A percentile compares a stretch with the other conserved stretches of the same genome.
Evolutionary conservation across 2,888 invertebrate species (phyloP).

Genomic region (Scaptomyza flava): DNA sequence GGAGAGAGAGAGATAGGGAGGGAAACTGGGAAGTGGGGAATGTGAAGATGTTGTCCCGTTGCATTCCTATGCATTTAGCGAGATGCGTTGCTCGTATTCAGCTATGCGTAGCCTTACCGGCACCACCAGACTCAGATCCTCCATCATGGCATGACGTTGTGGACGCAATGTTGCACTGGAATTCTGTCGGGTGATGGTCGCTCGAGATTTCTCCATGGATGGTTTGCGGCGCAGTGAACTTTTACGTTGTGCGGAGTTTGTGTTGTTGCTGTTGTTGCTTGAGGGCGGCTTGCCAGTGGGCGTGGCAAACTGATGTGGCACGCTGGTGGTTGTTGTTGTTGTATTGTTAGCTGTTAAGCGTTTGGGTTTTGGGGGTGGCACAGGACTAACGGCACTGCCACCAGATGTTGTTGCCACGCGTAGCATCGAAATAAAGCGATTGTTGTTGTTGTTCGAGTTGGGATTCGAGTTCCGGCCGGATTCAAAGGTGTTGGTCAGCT

Average conservation of each 20-base stretch:
- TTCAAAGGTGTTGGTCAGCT: constrained; percentile 67
- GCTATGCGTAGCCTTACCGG: constrained; percentile 81
- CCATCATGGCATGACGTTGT: constrained; percentile 80
- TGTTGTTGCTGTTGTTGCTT: constrained; percentile 27
- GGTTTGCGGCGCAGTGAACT: constrained; percentile 72
- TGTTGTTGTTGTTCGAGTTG: constrained; percentile 40
- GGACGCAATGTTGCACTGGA: constrained; percentile 66
- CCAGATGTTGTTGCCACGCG: constrained; percentile 49
- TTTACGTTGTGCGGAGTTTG: constrained; percentile 56
- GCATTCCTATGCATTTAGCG: constrained; percentile 51
- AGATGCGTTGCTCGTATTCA: constrained; percentile 79
- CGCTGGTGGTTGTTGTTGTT: background rate
- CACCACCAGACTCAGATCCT: constrained; percentile 80
- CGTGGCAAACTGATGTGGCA: constrained; percentile 45
- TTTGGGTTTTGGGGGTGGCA: constrained; percentile 71
- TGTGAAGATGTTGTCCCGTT: background rate
- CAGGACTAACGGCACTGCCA: constrained; percentile 14
- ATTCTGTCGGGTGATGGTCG: constrained; percentile 68
- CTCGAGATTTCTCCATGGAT: constrained; percentile 77
- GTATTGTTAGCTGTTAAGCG: constrained; percentile 32
- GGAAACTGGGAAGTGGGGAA: background rate
- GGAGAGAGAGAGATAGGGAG: background rate
- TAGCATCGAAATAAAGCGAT: constrained; percentile 65
- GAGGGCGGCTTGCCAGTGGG: constrained; percentile 43
- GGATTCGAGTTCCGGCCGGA: constrained; percentile 12